phyloP scores from a whole-genome alignment of 2,888 invertebrate genomes.

The Linnaemya vulpina region DNA sequence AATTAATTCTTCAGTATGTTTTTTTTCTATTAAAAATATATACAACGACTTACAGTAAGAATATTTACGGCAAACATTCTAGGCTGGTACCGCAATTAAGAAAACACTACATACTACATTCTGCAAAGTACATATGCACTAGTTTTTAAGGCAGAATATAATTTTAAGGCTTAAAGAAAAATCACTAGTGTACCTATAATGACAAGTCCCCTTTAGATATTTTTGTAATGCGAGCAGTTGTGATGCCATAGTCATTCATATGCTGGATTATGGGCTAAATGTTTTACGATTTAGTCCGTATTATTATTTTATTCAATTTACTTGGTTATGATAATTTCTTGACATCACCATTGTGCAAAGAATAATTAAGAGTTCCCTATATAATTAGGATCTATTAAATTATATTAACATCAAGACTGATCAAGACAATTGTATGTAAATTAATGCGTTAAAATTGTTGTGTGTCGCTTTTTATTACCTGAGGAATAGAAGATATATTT shows the following conservation, averaged over 20 bases:
- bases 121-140: background rate
- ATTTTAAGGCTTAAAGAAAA: constrained; percentile 8
- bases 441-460: too few species aligned
- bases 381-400: too few species aligned
- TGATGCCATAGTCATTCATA: background rate
- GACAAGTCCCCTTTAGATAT: background rate
- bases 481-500: too few species aligned
- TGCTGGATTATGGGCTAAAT: background rate
- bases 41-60: constrained; percentile 25
- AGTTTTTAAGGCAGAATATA: constrained; percentile 34
- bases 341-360: background rate
- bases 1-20: background rate
- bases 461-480: too few species aligned
- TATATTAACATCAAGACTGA: too few species aligned
- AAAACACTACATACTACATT: background rate
- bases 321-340: background rate
- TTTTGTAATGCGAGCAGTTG: background rate
- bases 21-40: constrained; percentile 29
- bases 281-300: background rate
- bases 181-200: background rate
- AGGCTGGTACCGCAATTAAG: constrained; percentile 20
- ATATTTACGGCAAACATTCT: constrained; percentile 30
- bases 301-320: background rate
- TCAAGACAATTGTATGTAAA: too few species aligned
- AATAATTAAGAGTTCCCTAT: background rate